phyloP scores from a whole-genome alignment of 2,113 vertebrate genomes.

The Sapajus apella region DNA sequence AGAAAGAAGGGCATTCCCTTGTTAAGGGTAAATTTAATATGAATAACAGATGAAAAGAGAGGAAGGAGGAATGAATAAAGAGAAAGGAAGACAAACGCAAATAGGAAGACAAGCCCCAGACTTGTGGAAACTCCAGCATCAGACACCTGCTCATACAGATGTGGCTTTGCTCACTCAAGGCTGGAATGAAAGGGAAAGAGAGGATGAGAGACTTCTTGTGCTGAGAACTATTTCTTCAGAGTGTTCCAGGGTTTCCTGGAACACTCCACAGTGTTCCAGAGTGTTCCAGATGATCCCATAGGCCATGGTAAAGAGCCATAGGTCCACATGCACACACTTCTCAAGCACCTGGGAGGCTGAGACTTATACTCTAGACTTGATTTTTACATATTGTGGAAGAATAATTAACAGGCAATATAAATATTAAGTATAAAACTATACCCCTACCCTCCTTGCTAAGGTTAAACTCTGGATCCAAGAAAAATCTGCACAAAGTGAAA shows the following conservation, averaged over 20 bases:
- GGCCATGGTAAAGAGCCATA: background rate
- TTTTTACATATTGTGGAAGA: background rate
- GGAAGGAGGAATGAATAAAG: background rate
- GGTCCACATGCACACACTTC: background rate
- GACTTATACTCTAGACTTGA: background rate
- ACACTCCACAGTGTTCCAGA: background rate
- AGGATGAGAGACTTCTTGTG: background rate
- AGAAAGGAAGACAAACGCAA: background rate
- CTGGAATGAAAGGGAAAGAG: background rate
- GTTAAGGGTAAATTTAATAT: background rate
- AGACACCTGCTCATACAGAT: no score
- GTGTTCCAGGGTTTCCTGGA: background rate
- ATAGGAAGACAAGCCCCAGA: background rate
- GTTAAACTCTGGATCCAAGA: background rate
- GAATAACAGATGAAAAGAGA: background rate
- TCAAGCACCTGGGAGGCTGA: background rate
- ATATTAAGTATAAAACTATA: background rate
- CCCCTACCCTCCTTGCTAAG: background rate
- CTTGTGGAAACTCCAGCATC: background rate
- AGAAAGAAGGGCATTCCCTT: background rate
- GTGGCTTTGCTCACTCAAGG: background rate
- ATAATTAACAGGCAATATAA: background rate
- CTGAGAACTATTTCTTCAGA: background rate
- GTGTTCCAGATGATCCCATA: background rate
- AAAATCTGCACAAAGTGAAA: background rate